A percentile compares a stretch with the other conserved stretches of the same genome.
These are phyloP conservation scores for Enteromius thamalakanensis DNA, from an alignment of 2,797 vertebrate genomes.

Conservation along the genomic window DNA sequence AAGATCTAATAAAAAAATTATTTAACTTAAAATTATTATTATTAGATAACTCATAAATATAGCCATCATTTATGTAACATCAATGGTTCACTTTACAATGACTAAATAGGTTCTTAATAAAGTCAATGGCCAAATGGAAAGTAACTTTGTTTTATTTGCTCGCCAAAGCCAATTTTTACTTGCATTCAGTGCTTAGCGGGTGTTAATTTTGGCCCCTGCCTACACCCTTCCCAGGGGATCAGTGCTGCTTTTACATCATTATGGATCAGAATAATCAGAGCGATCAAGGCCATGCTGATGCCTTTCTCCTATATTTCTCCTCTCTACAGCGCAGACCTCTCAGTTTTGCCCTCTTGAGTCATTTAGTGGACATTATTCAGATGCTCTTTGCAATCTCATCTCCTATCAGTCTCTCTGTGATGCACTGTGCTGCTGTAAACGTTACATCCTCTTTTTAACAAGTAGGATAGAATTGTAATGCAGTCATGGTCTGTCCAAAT, in stretches of 20 bases:
- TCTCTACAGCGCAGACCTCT: not conserved
- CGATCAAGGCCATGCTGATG: slow-evolving; percentile 19
- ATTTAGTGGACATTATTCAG: slow-evolving; percentile 29
- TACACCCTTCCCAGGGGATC: slow-evolving; percentile 2
- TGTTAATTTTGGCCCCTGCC: slow-evolving; percentile 26
- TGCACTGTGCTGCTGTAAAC: not conserved
- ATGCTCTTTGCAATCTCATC: slow-evolving; percentile 24
- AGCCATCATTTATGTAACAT: not conserved
- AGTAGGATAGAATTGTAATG: slow-evolving; percentile 3
- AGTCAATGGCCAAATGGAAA: not conserved
- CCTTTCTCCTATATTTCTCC: not conserved
- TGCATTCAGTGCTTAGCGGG: not conserved
- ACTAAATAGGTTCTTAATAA: not conserved
- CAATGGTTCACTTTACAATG: not conserved
- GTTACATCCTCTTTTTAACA: not conserved
- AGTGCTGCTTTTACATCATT: slow-evolving; percentile 26
- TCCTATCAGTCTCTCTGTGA: slow-evolving; percentile 21
- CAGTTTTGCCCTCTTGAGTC: not conserved
- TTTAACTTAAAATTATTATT: no score
- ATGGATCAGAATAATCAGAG: slow-evolving; percentile 21
- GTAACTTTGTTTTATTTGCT: not conserved
- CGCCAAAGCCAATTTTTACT: slow-evolving; percentile 20
- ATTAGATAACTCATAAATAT: no score
- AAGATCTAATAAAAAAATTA: no score
- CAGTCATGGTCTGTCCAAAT: slow-evolving; percentile 18